Evolutionary conservation across 2,888 invertebrate genomes (phyloP).

Genomic region (Stenichneumon culpator): DNA sequence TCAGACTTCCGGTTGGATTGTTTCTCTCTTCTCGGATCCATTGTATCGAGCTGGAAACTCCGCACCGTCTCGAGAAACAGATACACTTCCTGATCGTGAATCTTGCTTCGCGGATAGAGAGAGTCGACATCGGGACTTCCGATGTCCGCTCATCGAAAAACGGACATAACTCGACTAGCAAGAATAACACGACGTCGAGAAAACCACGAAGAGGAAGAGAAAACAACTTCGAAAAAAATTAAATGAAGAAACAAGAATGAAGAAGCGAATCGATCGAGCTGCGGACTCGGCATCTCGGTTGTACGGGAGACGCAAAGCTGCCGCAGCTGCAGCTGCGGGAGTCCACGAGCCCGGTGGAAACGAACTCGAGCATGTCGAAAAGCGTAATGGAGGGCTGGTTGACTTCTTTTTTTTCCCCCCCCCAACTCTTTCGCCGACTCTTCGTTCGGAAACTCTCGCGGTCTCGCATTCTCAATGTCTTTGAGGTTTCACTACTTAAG

Average conservation of each 20-base stretch:
- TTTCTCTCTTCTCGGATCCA: constrained; percentile 5
- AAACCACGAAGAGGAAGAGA: neutral
- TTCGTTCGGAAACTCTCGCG: constrained; percentile 1
- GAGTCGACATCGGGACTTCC: constrained; percentile 62
- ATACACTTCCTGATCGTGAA: constrained; percentile 70
- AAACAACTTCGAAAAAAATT: neutral
- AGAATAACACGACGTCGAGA: constrained; percentile 3
- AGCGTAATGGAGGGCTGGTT: constrained; percentile 46
- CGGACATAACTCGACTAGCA: constrained; percentile 28
- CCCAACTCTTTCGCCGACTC: constrained; percentile 32
- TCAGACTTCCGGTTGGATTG: constrained; percentile 41
- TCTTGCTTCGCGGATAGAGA: constrained; percentile 71
- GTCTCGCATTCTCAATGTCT: constrained; percentile 12
- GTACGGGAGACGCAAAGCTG: constrained; percentile 14
- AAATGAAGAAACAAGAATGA: neutral
- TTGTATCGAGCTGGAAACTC: constrained; percentile 62
- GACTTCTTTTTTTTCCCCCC: neutral
- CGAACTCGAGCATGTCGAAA: constrained; percentile 68
- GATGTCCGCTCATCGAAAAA: constrained; percentile 62
- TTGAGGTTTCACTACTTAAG: constrained; percentile 28
- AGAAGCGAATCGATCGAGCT: constrained; percentile 40
- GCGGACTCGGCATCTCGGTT: constrained; percentile 15
- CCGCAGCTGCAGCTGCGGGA: constrained; percentile 46
- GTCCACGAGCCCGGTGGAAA: constrained; percentile 61
- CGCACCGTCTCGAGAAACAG: constrained; percentile 13